Evolutionary conservation across 53 echinoderm and acorn worm species (phyloP).

Genomic region (Arbacia lixula): DNA sequence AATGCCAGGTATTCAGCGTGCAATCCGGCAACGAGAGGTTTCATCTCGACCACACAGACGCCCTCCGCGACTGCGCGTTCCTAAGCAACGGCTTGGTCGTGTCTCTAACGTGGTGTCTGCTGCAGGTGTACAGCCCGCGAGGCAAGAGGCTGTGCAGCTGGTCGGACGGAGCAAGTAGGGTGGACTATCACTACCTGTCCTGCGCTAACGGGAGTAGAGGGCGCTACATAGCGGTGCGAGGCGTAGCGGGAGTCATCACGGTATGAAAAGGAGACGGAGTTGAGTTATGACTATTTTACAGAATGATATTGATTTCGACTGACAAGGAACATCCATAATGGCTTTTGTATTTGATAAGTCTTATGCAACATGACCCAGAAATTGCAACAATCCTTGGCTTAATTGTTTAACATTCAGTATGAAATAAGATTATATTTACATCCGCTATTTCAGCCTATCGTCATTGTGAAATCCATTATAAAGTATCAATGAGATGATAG

Average conservation of each 20-base stretch:
- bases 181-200: neutral
- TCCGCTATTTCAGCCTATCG: no score
- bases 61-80: conserved; percentile 11
- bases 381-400: no score
- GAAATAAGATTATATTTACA: no score
- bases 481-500: no score
- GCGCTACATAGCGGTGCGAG: conserved; percentile 21
- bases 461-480: no score
- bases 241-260: conserved; percentile 1
- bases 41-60: neutral
- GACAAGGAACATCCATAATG: no score
- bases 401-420: no score
- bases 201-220: conserved; percentile 8
- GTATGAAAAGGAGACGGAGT: neutral
- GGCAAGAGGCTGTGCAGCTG: conserved; percentile 5
- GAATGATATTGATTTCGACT: no score
- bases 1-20: conserved; percentile 20
- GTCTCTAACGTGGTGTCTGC: conserved; percentile 8
- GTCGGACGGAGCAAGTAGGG: neutral
- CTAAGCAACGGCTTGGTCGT: conserved; percentile 42
- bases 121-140: conserved; percentile 9
- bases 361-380: no score
- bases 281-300: neutral
- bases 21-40: neutral
- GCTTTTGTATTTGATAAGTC: no score